Evolutionary conservation across 2,888 invertebrate genomes (phyloP).

Genomic region (Tryphoninae sp.): DNA sequence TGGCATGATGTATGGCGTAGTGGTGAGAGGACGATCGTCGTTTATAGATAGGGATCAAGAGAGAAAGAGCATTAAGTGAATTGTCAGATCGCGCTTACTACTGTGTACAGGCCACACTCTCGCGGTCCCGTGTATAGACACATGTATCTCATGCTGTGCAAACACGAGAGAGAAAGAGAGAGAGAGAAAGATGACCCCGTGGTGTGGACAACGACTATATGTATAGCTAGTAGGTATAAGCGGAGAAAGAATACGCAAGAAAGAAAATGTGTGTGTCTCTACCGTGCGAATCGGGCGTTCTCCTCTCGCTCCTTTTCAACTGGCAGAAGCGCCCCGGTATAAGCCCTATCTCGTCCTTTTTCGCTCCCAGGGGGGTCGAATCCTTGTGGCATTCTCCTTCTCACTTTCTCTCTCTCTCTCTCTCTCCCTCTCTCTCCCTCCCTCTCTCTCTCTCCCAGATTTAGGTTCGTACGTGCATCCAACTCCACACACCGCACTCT

Average conservation of each 20-base stretch:
- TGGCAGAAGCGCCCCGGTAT: conserved; percentile 33
- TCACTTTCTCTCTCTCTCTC: conserved; percentile 55
- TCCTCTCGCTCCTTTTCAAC: conserved; percentile 48
- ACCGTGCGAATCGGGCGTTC: conserved; percentile 41
- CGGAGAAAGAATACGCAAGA: conserved; percentile 21
- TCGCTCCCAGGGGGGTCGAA: conserved; percentile 64
- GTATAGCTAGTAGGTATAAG: not conserved
- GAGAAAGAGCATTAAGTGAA: conserved; percentile 75
- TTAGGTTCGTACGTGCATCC: conserved; percentile 64
- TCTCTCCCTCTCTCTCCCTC: conserved; percentile 63
- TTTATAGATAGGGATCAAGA: conserved; percentile 51
- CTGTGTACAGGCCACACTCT: conserved; percentile 49
- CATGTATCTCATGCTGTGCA: conserved; percentile 80
- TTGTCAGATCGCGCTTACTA: conserved; percentile 76
- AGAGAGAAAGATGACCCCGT: conserved; percentile 62
- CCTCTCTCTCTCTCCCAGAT: conserved; percentile 66
- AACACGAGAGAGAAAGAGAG: conserved; percentile 71
- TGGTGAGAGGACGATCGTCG: conserved; percentile 33
- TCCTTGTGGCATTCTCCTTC: conserved; percentile 26
- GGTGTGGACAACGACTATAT: conserved; percentile 41
- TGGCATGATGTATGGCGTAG: conserved; percentile 3
- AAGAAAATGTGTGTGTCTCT: conserved; percentile 23
- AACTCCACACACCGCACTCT: conserved; percentile 66
- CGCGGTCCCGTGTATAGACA: conserved; percentile 72
- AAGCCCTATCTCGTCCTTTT: conserved; percentile 67